phyloP scores from a whole-genome alignment of 2,797 vertebrate species.

The Selene dorsalis region DNA sequence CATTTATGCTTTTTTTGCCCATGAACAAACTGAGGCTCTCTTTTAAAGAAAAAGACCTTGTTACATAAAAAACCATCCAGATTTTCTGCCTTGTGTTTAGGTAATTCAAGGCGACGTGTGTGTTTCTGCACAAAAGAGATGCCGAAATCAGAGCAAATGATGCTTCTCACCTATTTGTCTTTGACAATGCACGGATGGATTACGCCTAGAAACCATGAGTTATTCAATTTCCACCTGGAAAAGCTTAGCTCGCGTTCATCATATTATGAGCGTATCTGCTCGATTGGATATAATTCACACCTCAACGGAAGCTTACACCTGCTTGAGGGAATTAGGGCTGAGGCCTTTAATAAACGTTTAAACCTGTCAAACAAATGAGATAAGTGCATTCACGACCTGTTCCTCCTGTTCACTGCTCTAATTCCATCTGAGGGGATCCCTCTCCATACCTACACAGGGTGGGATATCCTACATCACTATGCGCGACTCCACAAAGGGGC shows the following conservation, averaged over 20 bases:
- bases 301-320: conserved; percentile 87
- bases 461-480: conserved; percentile 16
- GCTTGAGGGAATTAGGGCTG: conserved; percentile 85
- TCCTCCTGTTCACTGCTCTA: conserved; percentile 79
- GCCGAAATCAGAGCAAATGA: conserved; percentile 48
- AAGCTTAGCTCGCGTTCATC: conserved; percentile 81
- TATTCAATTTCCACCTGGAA: conserved; percentile 87
- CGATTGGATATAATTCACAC: conserved; percentile 84
- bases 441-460: conserved; percentile 73
- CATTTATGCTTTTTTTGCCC: conserved; percentile 23
- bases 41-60: conserved; percentile 1
- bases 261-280: conserved; percentile 83
- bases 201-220: conserved; percentile 80
- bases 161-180: conserved; percentile 69
- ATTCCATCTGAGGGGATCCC: conserved; percentile 78
- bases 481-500: conserved; percentile 9
- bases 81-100: conserved; percentile 46
- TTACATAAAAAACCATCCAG: conserved; percentile 10
- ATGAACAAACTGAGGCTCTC: conserved; percentile 26
- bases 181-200: conserved; percentile 77
- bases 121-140: conserved; percentile 49
- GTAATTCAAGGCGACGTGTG: conserved; percentile 35
- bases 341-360: conserved; percentile 86
- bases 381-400: conserved; percentile 82
- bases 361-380: conserved; percentile 87